Percentiles rank a stretch among this genome's conserved stretches.
These are phyloP conservation scores for Camponotus fellah DNA, from an alignment of 2,888 invertebrate genomes.

Conservation along the genomic window DNA sequence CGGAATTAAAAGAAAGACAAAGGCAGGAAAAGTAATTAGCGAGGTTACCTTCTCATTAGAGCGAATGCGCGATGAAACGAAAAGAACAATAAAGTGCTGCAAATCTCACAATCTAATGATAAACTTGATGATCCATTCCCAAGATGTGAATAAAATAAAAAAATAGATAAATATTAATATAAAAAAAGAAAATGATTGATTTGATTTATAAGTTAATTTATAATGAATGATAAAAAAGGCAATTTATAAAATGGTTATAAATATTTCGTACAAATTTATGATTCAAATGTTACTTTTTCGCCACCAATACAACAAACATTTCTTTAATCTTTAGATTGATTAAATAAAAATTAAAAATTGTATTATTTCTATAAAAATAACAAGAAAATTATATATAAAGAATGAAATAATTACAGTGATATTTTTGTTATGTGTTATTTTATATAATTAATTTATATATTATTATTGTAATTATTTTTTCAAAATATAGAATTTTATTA, in stretches of 20 bases:
- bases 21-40: slow-evolving; percentile 43
- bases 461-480: neutral
- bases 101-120: slow-evolving; percentile 62
- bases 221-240: neutral
- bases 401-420: too few relatives aligned
- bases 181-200: too few relatives aligned
- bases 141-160: neutral
- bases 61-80: slow-evolving; percentile 55
- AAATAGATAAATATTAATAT: neutral
- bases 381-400: too few relatives aligned
- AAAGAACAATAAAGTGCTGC: slow-evolving; percentile 61
- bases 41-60: slow-evolving; percentile 4
- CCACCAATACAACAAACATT: neutral
- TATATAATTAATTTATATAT: neutral
- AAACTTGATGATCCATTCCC: slow-evolving; percentile 67
- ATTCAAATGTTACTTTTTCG: neutral
- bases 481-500: neutral
- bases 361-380: too few relatives aligned
- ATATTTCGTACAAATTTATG: neutral
- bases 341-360: neutral
- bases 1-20: slow-evolving; percentile 48
- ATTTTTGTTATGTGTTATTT: too few relatives aligned
- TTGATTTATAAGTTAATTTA: too few relatives aligned
- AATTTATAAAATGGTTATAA: neutral
- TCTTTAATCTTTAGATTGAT: neutral